These are phyloP conservation scores for Philhelius pedissequus DNA, from an alignment of 2,888 invertebrate genomes.

Conservation along the genomic window DNA sequence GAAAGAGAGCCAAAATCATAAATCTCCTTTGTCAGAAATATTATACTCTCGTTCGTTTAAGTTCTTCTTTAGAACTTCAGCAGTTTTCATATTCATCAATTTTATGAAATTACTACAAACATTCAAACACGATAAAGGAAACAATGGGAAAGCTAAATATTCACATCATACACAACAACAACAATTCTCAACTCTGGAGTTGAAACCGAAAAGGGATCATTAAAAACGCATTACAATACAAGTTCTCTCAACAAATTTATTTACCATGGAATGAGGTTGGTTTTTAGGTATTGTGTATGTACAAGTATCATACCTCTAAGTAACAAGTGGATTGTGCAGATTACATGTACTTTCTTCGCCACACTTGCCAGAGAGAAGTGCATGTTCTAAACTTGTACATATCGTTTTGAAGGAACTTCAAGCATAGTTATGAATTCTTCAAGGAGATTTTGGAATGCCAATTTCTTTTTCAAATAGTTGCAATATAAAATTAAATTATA, in stretches of 20 bases:
- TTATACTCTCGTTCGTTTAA: constrained; percentile 22
- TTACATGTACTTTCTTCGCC: neutral
- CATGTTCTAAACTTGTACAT: neutral
- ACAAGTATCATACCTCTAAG: too few relatives aligned
- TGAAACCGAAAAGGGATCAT: constrained; percentile 50
- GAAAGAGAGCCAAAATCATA: constrained; percentile 27
- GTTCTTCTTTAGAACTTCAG: constrained; percentile 18
- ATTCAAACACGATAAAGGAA: neutral
- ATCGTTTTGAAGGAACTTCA: neutral
- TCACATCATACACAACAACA: too few relatives aligned
- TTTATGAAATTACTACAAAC: constrained; percentile 27
- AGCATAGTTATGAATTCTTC: neutral
- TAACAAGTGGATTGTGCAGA: neutral
- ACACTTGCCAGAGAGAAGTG: neutral
- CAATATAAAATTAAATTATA: too few relatives aligned
- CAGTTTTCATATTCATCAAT: constrained; percentile 56
- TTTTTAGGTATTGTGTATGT: neutral
- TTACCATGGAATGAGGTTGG: neutral
- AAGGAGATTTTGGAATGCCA: neutral
- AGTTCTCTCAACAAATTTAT: constrained; percentile 57
- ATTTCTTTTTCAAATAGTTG: too few relatives aligned
- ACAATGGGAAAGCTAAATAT: neutral
- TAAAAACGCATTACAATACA: constrained; percentile 64
- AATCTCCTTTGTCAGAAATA: constrained; percentile 51
- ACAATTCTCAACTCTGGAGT: neutral